Base-by-base conservation (phyloP, 2,113 vertebrate species). In the Ptilonorhynchus violaceus region DNA sequence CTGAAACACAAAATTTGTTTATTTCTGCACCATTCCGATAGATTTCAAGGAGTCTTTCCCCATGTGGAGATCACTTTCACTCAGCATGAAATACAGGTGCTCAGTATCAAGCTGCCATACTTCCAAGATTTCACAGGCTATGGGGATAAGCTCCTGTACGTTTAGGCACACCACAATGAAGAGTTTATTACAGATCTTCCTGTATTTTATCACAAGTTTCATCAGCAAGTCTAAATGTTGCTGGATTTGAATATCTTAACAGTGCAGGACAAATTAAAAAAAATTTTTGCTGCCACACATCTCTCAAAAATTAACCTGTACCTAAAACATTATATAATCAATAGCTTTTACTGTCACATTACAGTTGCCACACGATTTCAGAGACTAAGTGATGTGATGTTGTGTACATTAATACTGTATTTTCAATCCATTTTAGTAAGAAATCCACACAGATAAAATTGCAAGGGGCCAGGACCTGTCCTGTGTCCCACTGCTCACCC, bases 381-480 rank as follows among this genome's bases (percentile, higher is more conserved):
- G 50, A 86, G 41, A 35, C 23, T 2, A 22, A 68, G 27, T 8
- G 39, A 74, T 10, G 15, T 1, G 2, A 69, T 0, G 0, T 6
- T 9, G 13, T 42, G 4, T 18, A 27, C 7, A 0, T 52, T n/a
- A 79, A 56, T 22, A 22, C 20, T 41, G 3, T 10, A 46, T 67
- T 78, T 82, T 75, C 25, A 55, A 35, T 14, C 52, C 33, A 3
- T 47, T 81, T 78, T 21, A 37, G 8, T 6, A 82, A 64, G 25
- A 35, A 92, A 92, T 70, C 14, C 15, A 49, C n/a, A 33, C 4
- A 31, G 21, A 21, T 39, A 60, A 11, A 52, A 79, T 2, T 14
- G 12, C 11, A 35, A 58, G 42, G 10, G 19, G 4, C 24, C 30
- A 15, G 18, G 17, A 37, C 19, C 22, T 3, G 10, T 39, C n/a